Evolutionary conservation across 2,113 vertebrate genomes (phyloP).

Genomic region (Alces alces): DNA sequence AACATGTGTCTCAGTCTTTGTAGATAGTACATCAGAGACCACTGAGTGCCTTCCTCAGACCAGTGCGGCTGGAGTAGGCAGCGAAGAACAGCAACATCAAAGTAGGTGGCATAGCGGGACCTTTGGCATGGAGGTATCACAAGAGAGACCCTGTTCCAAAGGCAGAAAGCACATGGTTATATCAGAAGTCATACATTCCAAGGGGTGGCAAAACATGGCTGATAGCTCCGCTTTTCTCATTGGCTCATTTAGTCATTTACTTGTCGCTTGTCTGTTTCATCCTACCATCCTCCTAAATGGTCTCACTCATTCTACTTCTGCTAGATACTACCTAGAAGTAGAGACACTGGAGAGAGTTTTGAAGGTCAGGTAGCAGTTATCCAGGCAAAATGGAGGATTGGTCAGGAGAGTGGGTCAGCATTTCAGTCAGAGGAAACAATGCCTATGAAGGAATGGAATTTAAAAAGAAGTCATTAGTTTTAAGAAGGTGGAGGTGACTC

Average conservation of each 20-base stretch:
- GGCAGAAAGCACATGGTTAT: neutral
- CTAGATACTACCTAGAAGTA: neutral
- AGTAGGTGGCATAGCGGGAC: conserved; percentile 95
- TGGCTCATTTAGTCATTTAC: neutral
- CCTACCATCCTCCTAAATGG: neutral
- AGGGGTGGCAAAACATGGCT: neutral
- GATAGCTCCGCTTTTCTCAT: neutral
- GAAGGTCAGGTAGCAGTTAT: neutral
- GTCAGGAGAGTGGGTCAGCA: neutral
- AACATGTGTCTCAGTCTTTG: conserved; percentile 94
- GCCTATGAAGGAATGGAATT: neutral
- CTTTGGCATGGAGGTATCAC: conserved; percentile 88
- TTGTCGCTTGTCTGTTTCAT: neutral
- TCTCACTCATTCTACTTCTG: neutral
- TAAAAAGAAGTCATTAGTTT: neutral
- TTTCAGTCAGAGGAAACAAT: neutral
- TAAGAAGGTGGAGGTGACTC: neutral
- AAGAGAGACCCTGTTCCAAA: conserved; percentile 76
- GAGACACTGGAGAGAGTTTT: neutral
- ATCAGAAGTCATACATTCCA: neutral
- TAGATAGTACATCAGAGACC: conserved; percentile 96
- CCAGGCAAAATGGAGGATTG: neutral
- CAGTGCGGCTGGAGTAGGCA: conserved; percentile 97
- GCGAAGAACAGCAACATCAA: conserved; percentile 96
- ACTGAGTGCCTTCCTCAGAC: conserved; percentile 98